Base-by-base conservation (phyloP, 2,888 invertebrate species). In the Lithophane ornitopus region DNA sequence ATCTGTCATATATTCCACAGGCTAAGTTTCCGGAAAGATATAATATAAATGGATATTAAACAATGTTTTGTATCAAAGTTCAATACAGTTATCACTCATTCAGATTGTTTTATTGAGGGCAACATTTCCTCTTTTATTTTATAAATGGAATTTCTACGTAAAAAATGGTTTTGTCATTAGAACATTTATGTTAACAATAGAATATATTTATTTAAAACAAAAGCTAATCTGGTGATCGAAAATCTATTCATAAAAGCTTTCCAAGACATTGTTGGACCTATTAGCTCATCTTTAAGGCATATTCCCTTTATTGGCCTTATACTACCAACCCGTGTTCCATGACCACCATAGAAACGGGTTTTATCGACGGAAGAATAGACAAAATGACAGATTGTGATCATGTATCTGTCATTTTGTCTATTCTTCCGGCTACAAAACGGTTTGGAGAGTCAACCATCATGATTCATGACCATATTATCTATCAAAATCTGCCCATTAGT, bases 41-140 rank as follows among this genome's bases (percentile, higher is more conserved):
- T 14, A 58, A 80, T 44, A 72, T 44, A 54, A 34, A 62, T 49
- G 34, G 22, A 66, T 12, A 34, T 6, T 49, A 41, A 76, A 56
- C 12, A 54, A 41, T 61, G 41, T 58, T 58, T 59, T 70, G 39
- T 62, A 44, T 66, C 69, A 84, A 70, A 62, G 80, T 74, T 52
- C 80, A 67, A 0, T 56, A 61, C n/a, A 58, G 52, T 34, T 79
- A 81, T 74, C 80, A 54, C 28, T 65, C 69, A 39, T 12, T 69
- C 16, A 14, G 39, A 62, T 28, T 69, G 46, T 69, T 63, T 34
- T 81, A 82, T 85, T 85, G 70, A 81, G 85, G 82, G 11, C 85
- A 73, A 39, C 59, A 65, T 56, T 73, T 82, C 82, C 85, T 76
- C 59, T 82, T 58, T 66, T 76, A 26, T 59, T 56, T 66, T 67